Percentiles rank a stretch among this genome's conserved stretches.
Conservation (phyloP, 2,888 invertebrate genomes). For the Pandemis corylana region DNA sequence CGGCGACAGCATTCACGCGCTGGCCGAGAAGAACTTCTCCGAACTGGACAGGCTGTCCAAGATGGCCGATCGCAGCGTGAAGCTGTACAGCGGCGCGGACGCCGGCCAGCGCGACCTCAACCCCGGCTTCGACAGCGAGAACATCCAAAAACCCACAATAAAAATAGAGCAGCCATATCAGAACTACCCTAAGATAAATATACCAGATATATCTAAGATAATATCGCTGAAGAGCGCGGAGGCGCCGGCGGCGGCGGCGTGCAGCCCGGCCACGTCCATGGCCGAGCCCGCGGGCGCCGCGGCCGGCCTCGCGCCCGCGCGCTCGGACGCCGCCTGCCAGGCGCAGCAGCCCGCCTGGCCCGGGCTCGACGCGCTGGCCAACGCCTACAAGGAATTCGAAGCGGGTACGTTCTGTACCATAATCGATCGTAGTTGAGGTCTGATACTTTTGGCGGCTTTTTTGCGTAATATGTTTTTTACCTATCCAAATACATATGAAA, state of each 20-base stretch:
- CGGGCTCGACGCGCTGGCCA: constrained; percentile 77
- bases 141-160: constrained; percentile 61
- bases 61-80: constrained; percentile 78
- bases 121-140: constrained; percentile 75
- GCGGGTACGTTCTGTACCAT: constrained; percentile 70
- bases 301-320: constrained; percentile 56
- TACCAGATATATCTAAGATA: constrained; percentile 75
- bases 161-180: constrained; percentile 52
- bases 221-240: constrained; percentile 68
- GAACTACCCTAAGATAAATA: constrained; percentile 67
- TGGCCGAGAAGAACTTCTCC: constrained; percentile 79
- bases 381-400: constrained; percentile 81
- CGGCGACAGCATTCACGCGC: constrained; percentile 67
- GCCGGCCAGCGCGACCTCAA: constrained; percentile 69
- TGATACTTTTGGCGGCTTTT: too few species aligned
- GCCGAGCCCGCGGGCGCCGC: constrained; percentile 74
- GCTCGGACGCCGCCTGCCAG: constrained; percentile 62
- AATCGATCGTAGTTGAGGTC: too few species aligned
- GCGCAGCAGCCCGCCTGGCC: constrained; percentile 73
- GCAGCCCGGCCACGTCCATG: constrained; percentile 74
- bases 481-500: too few species aligned
- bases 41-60: constrained; percentile 77
- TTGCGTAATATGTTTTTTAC: too few species aligned
- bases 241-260: constrained; percentile 52
- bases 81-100: constrained; percentile 72